Conservation (phyloP, 2,113 vertebrate species). For the Cyprinus carpio region DNA sequence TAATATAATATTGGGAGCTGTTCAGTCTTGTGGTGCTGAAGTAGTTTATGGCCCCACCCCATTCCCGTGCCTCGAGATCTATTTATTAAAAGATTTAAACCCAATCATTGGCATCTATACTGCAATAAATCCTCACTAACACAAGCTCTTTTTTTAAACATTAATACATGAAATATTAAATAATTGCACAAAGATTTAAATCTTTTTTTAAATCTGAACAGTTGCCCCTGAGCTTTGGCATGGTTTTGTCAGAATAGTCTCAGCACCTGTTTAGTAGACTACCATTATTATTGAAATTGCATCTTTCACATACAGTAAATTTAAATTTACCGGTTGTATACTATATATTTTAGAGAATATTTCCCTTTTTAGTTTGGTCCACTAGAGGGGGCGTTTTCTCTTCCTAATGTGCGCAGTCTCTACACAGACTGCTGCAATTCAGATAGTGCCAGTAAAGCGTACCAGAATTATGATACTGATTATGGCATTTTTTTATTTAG, state of each 20-base stretch:
- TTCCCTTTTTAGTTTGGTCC: background rate
- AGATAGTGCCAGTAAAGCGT: background rate
- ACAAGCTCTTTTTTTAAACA: background rate
- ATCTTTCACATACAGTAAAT: background rate
- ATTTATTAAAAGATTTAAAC: background rate
- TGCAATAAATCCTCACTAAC: background rate
- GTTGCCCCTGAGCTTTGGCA: background rate
- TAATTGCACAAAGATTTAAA: background rate
- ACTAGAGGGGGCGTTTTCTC: background rate
- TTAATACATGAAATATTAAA: background rate
- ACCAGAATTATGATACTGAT: background rate
- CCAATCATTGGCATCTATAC: background rate
- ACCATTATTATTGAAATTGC: background rate
- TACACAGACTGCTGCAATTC: no score
- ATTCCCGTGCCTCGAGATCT: background rate
- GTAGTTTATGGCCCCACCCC: background rate
- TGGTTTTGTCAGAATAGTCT: background rate
- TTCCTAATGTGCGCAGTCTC: background rate
- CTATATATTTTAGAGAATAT: background rate
- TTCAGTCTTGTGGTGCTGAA: conserved; percentile 24
- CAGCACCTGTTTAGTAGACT: background rate
- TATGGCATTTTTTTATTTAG: background rate
- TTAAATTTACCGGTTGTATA: background rate
- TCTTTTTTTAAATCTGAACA: background rate
- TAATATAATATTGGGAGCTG: conserved; percentile 17